Conservation (phyloP, 2,888 invertebrate species). For the Diarsia mendica region DNA sequence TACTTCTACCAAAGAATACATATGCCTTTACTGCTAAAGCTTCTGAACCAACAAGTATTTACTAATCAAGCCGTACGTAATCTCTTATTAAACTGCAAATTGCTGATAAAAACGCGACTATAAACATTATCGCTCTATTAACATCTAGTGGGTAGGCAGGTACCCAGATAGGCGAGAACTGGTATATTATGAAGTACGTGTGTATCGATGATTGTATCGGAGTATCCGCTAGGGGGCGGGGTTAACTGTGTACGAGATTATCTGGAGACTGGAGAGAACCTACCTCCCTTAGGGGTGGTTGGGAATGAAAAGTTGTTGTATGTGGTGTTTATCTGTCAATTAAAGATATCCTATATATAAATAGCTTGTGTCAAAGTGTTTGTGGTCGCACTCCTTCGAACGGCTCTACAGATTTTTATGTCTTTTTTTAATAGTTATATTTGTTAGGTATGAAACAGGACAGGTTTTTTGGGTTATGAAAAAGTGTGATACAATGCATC, state of each 20-base stretch:
- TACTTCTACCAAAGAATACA: not conserved
- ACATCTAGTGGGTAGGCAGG: constrained; percentile 52
- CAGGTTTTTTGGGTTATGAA: too few species aligned
- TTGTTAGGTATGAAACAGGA: too few species aligned
- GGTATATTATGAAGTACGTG: constrained; percentile 49
- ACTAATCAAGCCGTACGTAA: constrained; percentile 21
- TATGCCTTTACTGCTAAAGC: not conserved
- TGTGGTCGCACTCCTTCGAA: too few species aligned
- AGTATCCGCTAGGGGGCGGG: constrained; percentile 52
- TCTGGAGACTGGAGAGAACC: constrained; percentile 26
- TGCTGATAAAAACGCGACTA: constrained; percentile 54
- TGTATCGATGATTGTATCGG: constrained; percentile 56
- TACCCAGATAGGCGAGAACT: constrained; percentile 45
- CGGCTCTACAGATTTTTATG: too few species aligned
- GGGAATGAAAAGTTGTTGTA: not conserved
- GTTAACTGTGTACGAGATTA: constrained; percentile 48
- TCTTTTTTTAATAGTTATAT: too few species aligned
- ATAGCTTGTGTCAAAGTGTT: too few species aligned
- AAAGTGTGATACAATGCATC: too few species aligned
- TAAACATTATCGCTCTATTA: constrained; percentile 55
- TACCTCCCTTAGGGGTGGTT: constrained; percentile 22
- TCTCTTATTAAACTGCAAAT: constrained; percentile 46
- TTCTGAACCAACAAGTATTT: constrained; percentile 4
- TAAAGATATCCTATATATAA: not conserved
- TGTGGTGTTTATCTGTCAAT: not conserved